phyloP scores from a whole-genome alignment of 1,140 invertebrate species.

The Ips nitidus region DNA sequence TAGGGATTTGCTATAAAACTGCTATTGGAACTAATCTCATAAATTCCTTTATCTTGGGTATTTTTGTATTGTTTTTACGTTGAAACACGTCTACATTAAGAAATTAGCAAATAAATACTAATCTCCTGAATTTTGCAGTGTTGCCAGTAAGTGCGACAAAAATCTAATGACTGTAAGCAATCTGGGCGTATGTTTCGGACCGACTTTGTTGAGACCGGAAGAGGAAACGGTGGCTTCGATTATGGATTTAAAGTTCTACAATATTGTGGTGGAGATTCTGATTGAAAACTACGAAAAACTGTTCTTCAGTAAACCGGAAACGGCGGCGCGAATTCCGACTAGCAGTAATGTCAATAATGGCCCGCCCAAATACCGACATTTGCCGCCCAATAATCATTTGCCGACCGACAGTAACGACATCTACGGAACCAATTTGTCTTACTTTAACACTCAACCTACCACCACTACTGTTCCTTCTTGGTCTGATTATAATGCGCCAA shows the following conservation, averaged over 20 bases:
- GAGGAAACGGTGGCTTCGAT: conserved; percentile 97
- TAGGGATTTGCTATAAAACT: no score
- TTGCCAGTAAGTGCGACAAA: conserved; percentile 80
- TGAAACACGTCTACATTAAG: no score
- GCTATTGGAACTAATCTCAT: no score
- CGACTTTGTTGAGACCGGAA: conserved; percentile 90
- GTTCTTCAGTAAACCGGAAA: conserved; percentile 58
- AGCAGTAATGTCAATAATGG: conserved; percentile 21
- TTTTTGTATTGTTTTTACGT: not conserved
- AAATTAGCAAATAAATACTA: no score
- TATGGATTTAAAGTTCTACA: conserved; percentile 98
- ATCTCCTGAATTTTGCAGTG: conserved; percentile 58
- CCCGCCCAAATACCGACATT: conserved; percentile 14
- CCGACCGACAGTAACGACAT: conserved; percentile 29
- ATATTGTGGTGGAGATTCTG: conserved; percentile 95
- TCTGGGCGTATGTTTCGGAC: conserved; percentile 97
- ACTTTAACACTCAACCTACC: no score
- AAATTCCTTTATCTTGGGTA: no score
- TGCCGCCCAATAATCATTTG: conserved; percentile 40
- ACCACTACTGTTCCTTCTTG: no score
- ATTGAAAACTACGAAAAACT: conserved; percentile 90
- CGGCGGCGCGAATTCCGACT: conserved; percentile 10
- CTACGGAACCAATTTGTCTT: conserved; percentile 16
- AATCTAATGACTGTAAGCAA: conserved; percentile 98
- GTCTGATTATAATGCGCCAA: no score